Evolutionary conservation across 2,113 vertebrate genomes (phyloP).

Genomic region (Cryptoleucopteryx plumbea): DNA sequence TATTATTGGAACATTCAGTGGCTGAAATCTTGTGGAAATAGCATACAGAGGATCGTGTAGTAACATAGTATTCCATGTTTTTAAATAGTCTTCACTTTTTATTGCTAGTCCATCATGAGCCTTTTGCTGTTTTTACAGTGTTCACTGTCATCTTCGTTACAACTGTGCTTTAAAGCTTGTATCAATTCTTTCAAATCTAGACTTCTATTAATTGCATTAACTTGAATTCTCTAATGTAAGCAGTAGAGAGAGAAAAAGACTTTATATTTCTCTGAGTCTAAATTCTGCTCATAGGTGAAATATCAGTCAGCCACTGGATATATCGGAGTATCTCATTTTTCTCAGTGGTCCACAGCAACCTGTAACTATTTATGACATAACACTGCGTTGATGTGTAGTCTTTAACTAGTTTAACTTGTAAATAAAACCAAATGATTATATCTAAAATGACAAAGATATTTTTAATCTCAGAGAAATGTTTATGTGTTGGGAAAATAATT

Average conservation of each 20-base stretch:
- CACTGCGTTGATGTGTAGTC: background rate
- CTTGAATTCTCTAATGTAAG: background rate
- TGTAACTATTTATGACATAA: background rate
- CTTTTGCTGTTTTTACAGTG: background rate
- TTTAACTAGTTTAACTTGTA: background rate
- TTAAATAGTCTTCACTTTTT: background rate
- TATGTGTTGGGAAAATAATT: background rate
- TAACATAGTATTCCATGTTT: background rate
- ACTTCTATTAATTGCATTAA: background rate
- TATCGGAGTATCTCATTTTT: background rate
- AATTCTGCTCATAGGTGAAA: background rate
- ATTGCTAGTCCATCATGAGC: background rate
- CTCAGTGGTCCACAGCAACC: background rate
- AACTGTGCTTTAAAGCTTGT: background rate
- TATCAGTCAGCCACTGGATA: background rate
- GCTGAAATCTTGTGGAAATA: background rate
- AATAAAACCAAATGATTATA: background rate
- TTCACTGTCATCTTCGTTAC: background rate
- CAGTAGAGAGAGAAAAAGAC: background rate
- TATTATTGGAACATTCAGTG: background rate
- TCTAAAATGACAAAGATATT: background rate
- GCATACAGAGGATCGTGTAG: background rate
- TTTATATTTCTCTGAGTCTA: fast-evolving
- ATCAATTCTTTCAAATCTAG: background rate
- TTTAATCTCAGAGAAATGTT: background rate